These are phyloP conservation scores for Cheilosia soror DNA, from an alignment of 2,888 invertebrate species.

Conservation along the genomic window DNA sequence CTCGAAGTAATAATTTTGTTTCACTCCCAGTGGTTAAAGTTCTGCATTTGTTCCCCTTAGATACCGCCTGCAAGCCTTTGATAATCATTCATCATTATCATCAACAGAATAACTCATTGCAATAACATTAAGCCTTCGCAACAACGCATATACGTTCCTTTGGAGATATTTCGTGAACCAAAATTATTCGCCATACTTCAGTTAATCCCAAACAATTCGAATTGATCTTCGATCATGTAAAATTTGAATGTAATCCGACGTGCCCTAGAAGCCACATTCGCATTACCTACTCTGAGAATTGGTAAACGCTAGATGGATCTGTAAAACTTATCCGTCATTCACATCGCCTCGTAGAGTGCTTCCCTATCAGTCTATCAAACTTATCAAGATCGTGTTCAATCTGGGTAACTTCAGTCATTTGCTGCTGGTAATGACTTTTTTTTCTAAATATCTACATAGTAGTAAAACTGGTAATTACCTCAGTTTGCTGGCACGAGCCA, in stretches of 20 bases:
- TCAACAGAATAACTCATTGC: too few species aligned
- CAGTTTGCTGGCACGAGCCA: slow-evolving; percentile 52
- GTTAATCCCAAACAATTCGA: too few species aligned
- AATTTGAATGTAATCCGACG: neutral
- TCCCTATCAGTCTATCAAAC: slow-evolving; percentile 46
- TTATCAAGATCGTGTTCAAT: slow-evolving; percentile 32
- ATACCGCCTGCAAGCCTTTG: too few species aligned
- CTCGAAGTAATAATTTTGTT: too few species aligned
- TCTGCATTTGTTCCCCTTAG: too few species aligned
- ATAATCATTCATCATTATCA: too few species aligned
- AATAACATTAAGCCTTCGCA: too few species aligned
- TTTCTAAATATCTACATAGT: neutral
- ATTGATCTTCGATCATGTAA: neutral
- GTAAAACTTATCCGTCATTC: neutral
- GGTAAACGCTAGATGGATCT: too few species aligned
- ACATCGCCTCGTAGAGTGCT: neutral
- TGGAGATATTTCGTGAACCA: too few species aligned
- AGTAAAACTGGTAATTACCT: slow-evolving; percentile 43
- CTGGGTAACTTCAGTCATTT: slow-evolving; percentile 31
- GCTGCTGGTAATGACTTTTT: slow-evolving; percentile 49
- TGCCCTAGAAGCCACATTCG: neutral
- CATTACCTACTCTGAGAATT: neutral
- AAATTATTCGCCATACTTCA: too few species aligned
- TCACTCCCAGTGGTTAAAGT: too few species aligned
- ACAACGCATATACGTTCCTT: too few species aligned